Percentiles rank a stretch among this genome's conserved stretches.
Evolutionary conservation across 1,140 invertebrate genomes (phyloP).

Genomic region (Listronotus oregonensis): DNA sequence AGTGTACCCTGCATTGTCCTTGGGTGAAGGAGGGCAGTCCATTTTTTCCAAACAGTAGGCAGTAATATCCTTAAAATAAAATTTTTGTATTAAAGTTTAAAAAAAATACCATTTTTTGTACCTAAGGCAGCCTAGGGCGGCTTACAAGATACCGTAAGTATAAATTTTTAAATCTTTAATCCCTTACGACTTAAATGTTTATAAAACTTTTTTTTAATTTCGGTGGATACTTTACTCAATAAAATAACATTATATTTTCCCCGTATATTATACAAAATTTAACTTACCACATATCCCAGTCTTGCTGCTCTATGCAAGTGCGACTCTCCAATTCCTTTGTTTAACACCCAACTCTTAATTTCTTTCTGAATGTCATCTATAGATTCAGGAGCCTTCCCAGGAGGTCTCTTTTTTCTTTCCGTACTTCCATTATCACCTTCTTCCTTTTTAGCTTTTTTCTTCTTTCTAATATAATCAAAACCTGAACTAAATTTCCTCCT

Average conservation of each 20-base stretch:
- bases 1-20: slow-evolving; percentile 94
- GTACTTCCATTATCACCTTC: slow-evolving; percentile 54
- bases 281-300: slow-evolving; percentile 81
- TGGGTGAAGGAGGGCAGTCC: slow-evolving; percentile 78
- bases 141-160: no score
- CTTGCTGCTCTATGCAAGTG: slow-evolving; percentile 87
- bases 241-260: no score
- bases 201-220: no score
- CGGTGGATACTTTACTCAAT: no score
- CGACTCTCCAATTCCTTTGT: slow-evolving; percentile 92
- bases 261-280: no score
- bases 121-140: no score
- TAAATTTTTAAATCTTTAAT: no score
- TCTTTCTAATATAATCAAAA: slow-evolving; percentile 88
- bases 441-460: slow-evolving; percentile 70
- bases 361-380: slow-evolving; percentile 80
- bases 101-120: slow-evolving; percentile 6
- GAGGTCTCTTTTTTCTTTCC: slow-evolving; percentile 40
- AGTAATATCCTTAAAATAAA: slow-evolving; percentile 75
- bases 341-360: slow-evolving; percentile 88
- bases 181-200: no score
- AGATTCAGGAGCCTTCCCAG: slow-evolving; percentile 66
- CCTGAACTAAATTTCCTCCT: slow-evolving; percentile 73
- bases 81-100: slow-evolving; percentile 21
- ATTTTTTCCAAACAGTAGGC: slow-evolving; percentile 88